Conservation (phyloP, 2,888 invertebrate genomes). For the Mimumesa dahlbomi region DNA sequence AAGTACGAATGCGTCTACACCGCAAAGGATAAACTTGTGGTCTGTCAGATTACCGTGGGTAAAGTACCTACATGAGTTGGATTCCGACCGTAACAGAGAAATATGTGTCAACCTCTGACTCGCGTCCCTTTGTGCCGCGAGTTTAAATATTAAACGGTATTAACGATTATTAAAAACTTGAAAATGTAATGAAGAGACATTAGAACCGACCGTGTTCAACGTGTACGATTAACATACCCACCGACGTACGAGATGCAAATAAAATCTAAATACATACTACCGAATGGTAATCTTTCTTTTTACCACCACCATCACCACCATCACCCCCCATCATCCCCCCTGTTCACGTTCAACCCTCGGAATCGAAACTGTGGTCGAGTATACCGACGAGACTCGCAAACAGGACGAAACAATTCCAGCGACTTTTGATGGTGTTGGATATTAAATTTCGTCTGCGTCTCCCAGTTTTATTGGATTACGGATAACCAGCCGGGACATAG, state of each 20-base stretch:
- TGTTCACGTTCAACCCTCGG: background rate
- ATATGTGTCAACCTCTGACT: slow-evolving; percentile 36
- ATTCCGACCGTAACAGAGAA: slow-evolving; percentile 61
- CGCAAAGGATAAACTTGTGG: slow-evolving; percentile 73
- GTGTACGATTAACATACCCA: background rate
- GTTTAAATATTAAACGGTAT: background rate
- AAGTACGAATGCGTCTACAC: slow-evolving; percentile 77
- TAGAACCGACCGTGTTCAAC: background rate
- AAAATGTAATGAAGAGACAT: background rate
- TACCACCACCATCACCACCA: no score
- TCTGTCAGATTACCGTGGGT: slow-evolving; percentile 55
- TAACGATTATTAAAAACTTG: no score
- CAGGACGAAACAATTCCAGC: slow-evolving; percentile 75
- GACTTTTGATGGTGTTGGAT: slow-evolving; percentile 79
- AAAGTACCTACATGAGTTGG: slow-evolving; percentile 51
- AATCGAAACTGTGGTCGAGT: slow-evolving; percentile 4
- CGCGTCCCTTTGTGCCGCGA: no score
- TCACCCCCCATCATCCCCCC: no score
- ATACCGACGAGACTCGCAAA: slow-evolving; percentile 69
- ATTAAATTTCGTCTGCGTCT: slow-evolving; percentile 77
- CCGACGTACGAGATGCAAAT: background rate
- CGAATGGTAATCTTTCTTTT: background rate
- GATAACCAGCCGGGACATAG: slow-evolving; percentile 70
- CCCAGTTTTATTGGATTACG: slow-evolving; percentile 78
- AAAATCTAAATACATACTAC: background rate